Conservation (phyloP, 2,113 vertebrate genomes). For the Fregata magnificens region DNA sequence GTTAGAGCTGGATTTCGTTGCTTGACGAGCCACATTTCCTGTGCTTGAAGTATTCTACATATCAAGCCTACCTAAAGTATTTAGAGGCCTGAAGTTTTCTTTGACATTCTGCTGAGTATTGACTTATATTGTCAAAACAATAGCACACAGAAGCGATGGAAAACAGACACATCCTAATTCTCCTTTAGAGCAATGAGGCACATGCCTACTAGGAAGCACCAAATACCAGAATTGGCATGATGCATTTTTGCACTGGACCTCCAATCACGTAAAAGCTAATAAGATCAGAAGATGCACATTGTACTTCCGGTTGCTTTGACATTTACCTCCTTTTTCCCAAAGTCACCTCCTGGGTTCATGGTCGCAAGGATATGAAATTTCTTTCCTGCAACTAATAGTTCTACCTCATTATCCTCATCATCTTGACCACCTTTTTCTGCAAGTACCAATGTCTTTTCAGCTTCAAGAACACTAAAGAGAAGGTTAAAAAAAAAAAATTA, state of each 20-base stretch:
- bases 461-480: constrained; percentile 81
- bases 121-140: background rate
- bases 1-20: background rate
- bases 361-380: constrained; percentile 91
- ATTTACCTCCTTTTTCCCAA: constrained; percentile 97
- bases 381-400: constrained; percentile 83
- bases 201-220: background rate
- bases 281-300: background rate
- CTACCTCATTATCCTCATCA: constrained; percentile 83
- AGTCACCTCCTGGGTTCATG: constrained; percentile 98
- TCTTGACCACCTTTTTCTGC: constrained; percentile 91
- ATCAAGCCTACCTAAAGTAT: background rate
- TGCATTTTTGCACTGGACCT: background rate
- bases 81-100: background rate
- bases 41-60: background rate
- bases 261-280: background rate
- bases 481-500: background rate
- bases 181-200: background rate
- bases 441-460: constrained; percentile 88
- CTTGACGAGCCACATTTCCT: background rate
- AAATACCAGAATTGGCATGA: background rate
- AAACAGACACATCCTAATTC: background rate
- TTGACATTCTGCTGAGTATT: background rate
- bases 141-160: background rate
- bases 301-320: background rate